Conservation (phyloP, 2,797 vertebrate genomes). For the Clarias pachynema region DNA sequence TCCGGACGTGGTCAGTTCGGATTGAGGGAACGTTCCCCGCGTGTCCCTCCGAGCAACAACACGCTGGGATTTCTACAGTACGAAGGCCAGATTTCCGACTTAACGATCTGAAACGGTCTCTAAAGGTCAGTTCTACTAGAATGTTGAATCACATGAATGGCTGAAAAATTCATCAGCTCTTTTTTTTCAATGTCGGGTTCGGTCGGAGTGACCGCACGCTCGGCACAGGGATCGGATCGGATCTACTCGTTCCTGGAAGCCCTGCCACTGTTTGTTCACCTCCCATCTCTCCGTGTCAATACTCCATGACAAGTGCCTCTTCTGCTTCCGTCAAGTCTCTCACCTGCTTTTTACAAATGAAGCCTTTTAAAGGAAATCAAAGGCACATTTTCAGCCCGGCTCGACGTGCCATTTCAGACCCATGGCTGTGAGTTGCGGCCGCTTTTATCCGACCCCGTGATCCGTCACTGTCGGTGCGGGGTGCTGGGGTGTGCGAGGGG, state of each 20-base stretch:
- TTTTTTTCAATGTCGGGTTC: neutral
- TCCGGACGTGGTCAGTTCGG: conserved; percentile 3
- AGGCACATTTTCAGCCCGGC: conserved; percentile 52
- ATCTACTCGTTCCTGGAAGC: neutral
- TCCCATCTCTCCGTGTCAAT: neutral
- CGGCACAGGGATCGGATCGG: neutral
- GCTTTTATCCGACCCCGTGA: conserved; percentile 43
- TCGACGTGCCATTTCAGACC: conserved; percentile 43
- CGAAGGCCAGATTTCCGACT: neutral
- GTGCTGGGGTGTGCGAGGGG: conserved; percentile 51
- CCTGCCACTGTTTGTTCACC: neutral
- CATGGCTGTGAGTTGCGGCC: conserved; percentile 43
- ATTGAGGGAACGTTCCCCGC: neutral
- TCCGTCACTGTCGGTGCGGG: conserved; percentile 66
- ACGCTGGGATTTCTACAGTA: neutral
- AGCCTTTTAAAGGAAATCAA: conserved; percentile 67
- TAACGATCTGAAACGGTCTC: neutral
- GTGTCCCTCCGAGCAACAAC: neutral
- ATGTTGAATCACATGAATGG: neutral
- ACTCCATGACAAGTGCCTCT: conserved; percentile 17
- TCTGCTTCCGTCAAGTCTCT: conserved; percentile 10
- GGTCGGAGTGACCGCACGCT: neutral
- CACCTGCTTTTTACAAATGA: conserved; percentile 54
- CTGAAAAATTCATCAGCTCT: conserved; percentile 5
- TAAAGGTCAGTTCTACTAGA: conserved; percentile 8